Conservation (phyloP, 2,113 vertebrate species). For the Triplophysa tibetana region DNA sequence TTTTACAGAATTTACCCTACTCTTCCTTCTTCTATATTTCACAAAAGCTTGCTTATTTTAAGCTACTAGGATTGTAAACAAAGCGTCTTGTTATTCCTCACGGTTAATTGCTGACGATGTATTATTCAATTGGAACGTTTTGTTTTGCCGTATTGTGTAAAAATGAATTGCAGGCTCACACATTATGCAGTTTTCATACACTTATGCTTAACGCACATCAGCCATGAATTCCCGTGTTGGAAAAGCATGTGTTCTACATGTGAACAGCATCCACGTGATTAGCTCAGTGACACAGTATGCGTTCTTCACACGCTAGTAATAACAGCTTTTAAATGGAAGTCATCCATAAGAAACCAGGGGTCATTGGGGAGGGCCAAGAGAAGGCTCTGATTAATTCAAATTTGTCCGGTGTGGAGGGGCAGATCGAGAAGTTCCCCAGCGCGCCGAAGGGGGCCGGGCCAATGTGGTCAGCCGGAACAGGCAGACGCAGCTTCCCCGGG, state of each 20-base stretch:
- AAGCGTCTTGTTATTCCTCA: no score
- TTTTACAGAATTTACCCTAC: background rate
- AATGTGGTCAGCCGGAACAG: slow-evolving; percentile 55
- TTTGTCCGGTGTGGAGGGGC: slow-evolving; percentile 49
- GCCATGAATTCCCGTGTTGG: background rate
- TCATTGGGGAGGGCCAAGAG: slow-evolving; percentile 48
- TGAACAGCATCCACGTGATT: slow-evolving; percentile 41
- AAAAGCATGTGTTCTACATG: slow-evolving; percentile 34
- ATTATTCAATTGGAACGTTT: background rate
- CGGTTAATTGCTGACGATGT: background rate
- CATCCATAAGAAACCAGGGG: slow-evolving; percentile 65
- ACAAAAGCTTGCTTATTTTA: background rate
- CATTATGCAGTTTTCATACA: background rate
- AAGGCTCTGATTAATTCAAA: slow-evolving; percentile 54
- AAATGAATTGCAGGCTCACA: background rate
- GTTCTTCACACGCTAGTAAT: slow-evolving; percentile 51
- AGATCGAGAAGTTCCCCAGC: slow-evolving; percentile 60
- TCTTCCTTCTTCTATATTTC: slow-evolving; percentile 25
- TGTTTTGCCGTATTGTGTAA: background rate
- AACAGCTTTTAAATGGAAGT: slow-evolving; percentile 57
- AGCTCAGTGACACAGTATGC: slow-evolving; percentile 53
- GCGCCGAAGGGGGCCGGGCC: slow-evolving; percentile 50
- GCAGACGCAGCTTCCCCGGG: slow-evolving; percentile 56
- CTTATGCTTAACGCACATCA: background rate
- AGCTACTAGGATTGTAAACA: background rate